These are phyloP conservation scores for Hartigia nigra DNA, from an alignment of 2,888 invertebrate genomes.

Conservation along the genomic window DNA sequence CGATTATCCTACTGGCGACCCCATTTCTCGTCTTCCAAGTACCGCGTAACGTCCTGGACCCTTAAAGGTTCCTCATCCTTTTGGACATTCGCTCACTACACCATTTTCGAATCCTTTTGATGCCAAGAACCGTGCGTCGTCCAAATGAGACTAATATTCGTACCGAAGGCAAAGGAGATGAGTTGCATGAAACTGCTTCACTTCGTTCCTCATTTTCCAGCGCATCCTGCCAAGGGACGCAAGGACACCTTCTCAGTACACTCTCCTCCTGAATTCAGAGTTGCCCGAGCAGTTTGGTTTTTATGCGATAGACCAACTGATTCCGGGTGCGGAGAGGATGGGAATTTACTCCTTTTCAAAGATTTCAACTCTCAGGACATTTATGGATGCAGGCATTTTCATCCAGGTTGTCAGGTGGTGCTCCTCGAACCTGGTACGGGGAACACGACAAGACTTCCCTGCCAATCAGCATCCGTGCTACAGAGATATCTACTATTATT, in stretches of 20 bases:
- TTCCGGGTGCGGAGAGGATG: slow-evolving; percentile 25
- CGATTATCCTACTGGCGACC: neutral
- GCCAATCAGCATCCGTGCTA: neutral
- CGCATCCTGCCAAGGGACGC: neutral
- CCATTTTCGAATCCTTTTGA: neutral
- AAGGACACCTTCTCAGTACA: neutral
- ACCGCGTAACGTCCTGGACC: neutral
- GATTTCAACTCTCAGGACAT: slow-evolving; percentile 15
- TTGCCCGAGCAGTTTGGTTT: neutral
- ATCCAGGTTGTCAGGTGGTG: neutral
- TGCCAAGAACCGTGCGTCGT: slow-evolving; percentile 39
- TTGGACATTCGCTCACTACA: neutral
- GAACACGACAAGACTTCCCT: slow-evolving; percentile 12
- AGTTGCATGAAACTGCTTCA: neutral
- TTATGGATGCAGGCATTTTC: neutral
- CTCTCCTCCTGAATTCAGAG: neutral
- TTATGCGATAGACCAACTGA: slow-evolving; percentile 29
- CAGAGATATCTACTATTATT: slow-evolving; percentile 21
- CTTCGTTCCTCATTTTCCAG: neutral
- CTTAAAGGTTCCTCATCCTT: neutral
- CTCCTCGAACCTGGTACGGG: neutral
- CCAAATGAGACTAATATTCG: slow-evolving; percentile 51
- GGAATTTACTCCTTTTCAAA: slow-evolving; percentile 36
- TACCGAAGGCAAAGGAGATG: neutral
- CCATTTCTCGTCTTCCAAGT: no score